phyloP scores from a whole-genome alignment of 2,113 vertebrate genomes.

The Apeltes quadracus region DNA sequence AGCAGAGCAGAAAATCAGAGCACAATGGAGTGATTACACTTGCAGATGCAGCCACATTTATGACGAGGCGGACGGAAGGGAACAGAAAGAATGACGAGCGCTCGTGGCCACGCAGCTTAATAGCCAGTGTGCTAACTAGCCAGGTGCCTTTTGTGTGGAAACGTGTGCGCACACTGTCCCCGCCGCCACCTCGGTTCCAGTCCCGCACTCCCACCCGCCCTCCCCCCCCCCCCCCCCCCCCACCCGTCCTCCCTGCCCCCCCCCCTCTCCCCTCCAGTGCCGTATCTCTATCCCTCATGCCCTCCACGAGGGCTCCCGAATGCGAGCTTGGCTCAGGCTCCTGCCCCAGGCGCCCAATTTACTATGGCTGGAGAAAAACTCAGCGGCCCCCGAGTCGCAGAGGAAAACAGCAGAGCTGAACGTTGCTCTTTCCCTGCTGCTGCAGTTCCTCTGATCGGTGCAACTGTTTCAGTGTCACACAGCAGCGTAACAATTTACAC shows the following conservation, averaged over 20 bases:
- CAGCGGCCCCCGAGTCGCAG: constrained; percentile 70
- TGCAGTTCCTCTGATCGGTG: constrained; percentile 62
- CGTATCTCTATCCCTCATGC: constrained; percentile 78
- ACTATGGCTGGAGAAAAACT: constrained; percentile 76
- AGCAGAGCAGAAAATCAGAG: constrained; percentile 97
- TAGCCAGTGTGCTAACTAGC: constrained; percentile 73
- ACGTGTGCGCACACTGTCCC: constrained; percentile 66
- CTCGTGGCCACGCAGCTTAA: constrained; percentile 63
- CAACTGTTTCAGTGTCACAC: constrained; percentile 63
- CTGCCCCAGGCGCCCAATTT: constrained; percentile 75
- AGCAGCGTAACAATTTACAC: constrained; percentile 58
- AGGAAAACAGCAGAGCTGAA: constrained; percentile 61
- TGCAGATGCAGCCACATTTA: constrained; percentile 97
- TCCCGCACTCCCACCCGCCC: constrained; percentile 12
- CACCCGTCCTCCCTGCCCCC: constrained; percentile 14
- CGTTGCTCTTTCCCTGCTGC: constrained; percentile 57
- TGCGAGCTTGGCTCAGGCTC: constrained; percentile 71
- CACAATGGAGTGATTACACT: constrained; percentile 97
- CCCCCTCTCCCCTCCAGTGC: constrained; percentile 48
- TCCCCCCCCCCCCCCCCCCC: constrained; percentile 35
- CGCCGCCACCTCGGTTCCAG: constrained; percentile 47
- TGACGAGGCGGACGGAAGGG: constrained; percentile 49
- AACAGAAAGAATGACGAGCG: constrained; percentile 46
- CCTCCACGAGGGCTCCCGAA: constrained; percentile 64
- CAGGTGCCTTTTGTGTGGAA: constrained; percentile 61